These are phyloP conservation scores for Apamea epomidion DNA, from an alignment of 2,888 invertebrate genomes.

Conservation along the genomic window DNA sequence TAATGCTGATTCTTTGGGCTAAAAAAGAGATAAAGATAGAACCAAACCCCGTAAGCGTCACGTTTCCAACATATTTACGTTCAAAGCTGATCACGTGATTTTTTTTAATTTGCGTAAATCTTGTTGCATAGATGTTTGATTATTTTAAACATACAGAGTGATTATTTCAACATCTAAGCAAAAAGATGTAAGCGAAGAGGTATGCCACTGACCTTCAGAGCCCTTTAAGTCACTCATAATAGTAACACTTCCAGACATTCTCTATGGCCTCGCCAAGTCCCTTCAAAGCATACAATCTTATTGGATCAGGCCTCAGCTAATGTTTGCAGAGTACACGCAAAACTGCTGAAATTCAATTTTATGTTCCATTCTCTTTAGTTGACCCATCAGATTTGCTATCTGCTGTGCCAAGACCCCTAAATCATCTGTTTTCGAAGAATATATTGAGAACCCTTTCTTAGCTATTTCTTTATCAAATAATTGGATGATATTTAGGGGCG, in stretches of 20 bases:
- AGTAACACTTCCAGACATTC: constrained; percentile 57
- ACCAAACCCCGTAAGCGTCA: too few species aligned
- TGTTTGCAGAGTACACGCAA: constrained; percentile 77
- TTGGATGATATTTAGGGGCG: constrained; percentile 25
- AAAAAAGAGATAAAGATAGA: too few species aligned
- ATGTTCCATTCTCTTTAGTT: constrained; percentile 76
- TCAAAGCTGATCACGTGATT: too few species aligned
- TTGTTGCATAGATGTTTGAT: too few species aligned
- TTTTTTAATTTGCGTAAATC: too few species aligned
- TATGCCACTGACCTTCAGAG: too few species aligned
- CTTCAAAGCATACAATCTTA: constrained; percentile 82
- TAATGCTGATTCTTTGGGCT: too few species aligned
- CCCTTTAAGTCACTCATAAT: neutral
- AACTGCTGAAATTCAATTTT: constrained; percentile 81
- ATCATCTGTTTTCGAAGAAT: constrained; percentile 63
- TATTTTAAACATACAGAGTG: too few species aligned
- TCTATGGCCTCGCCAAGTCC: constrained; percentile 68
- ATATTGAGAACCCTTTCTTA: constrained; percentile 52
- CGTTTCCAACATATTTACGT: too few species aligned
- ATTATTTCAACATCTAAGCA: too few species aligned
- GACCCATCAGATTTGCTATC: constrained; percentile 75
- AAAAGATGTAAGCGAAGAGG: too few species aligned
- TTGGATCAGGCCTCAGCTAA: constrained; percentile 82
- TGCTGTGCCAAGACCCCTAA: constrained; percentile 61
- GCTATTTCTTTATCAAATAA: constrained; percentile 54